phyloP scores from a whole-genome alignment of 2,888 invertebrate species.

The Erebia palarica region DNA sequence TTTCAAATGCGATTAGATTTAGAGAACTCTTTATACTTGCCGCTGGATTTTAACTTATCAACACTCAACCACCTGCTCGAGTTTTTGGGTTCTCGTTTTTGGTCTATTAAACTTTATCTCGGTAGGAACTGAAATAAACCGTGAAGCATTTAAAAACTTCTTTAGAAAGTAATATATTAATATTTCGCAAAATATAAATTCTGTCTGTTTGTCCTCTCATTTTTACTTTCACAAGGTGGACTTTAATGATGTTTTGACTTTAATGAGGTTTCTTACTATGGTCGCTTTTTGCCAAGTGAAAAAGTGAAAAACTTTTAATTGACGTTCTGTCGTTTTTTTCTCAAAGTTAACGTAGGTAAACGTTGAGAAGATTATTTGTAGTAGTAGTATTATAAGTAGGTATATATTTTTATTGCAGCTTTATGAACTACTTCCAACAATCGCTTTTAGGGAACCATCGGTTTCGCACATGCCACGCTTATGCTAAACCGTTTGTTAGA shows the following conservation, averaged over 20 bases:
- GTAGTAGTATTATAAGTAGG: no score
- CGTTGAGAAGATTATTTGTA: background rate
- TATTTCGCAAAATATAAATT: background rate
- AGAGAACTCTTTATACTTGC: no score
- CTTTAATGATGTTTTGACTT: conserved; percentile 4
- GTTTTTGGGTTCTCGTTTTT: no score
- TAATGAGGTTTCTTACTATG: conserved; percentile 8
- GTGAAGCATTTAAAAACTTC: no score
- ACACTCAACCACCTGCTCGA: no score
- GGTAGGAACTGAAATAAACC: no score
- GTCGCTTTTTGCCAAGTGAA: background rate
- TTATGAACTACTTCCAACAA: background rate
- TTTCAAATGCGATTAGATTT: no score
- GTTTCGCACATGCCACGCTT: no score
- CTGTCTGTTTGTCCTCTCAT: background rate
- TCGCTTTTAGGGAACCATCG: background rate
- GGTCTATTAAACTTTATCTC: no score
- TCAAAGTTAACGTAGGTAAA: background rate
- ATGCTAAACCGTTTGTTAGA: no score
- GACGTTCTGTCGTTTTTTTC: background rate
- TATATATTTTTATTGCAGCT: background rate
- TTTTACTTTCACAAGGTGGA: background rate
- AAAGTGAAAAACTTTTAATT: conserved; percentile 15
- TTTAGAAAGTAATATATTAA: no score
- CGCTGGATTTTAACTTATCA: no score